Conservation (phyloP, 2,888 invertebrate species). For the Morinoia aosen region DNA sequence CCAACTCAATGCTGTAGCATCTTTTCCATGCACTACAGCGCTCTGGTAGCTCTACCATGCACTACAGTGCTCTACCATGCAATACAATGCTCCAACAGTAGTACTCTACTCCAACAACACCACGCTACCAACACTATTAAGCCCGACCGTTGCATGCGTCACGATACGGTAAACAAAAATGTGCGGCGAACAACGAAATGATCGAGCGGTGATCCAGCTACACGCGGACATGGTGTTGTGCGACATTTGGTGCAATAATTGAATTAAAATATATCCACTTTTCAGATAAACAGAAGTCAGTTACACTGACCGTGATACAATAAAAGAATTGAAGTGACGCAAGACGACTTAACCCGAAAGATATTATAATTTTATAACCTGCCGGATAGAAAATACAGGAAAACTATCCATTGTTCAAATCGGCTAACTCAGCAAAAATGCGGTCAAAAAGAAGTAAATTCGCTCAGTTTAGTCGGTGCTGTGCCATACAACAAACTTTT, state of each 20-base stretch:
- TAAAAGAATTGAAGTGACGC: not conserved
- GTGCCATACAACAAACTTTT: not conserved
- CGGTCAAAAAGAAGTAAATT: not conserved
- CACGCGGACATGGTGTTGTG: not conserved
- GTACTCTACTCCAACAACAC: not conserved
- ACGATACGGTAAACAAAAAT: not conserved
- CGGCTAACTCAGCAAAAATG: not conserved
- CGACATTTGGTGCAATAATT: not conserved
- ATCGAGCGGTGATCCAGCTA: not conserved
- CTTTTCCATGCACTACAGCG: too few relatives aligned
- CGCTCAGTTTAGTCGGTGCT: not conserved
- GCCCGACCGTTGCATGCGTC: not conserved
- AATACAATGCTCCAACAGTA: not conserved
- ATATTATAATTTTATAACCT: not conserved
- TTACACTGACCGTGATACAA: not conserved
- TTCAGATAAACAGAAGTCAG: not conserved
- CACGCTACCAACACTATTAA: not conserved
- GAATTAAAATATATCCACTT: not conserved
- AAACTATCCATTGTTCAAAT: not conserved
- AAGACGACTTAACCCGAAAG: not conserved
- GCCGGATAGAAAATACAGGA: not conserved
- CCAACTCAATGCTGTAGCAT: too few relatives aligned
- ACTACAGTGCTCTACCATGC: too few relatives aligned
- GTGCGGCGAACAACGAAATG: not conserved
- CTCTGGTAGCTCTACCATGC: too few relatives aligned